Evolutionary conservation across 2,888 invertebrate species (phyloP).

Genomic region (Catotricha subobsoleta): DNA sequence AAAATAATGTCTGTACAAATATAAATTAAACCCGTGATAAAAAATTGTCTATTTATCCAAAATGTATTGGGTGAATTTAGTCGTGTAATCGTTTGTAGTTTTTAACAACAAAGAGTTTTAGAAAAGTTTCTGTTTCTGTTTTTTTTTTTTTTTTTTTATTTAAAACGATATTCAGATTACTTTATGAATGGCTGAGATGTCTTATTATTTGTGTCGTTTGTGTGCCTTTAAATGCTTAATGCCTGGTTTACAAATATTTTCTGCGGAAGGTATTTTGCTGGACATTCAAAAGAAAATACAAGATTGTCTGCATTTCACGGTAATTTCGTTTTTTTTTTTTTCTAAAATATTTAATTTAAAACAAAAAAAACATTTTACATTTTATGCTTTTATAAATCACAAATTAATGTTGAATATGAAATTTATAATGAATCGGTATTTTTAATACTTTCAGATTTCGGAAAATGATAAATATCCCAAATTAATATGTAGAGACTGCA

Average conservation of each 20-base stretch:
- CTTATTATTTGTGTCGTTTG: conserved; percentile 3
- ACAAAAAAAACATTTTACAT: neutral
- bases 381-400: neutral
- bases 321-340: neutral
- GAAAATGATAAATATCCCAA: conserved; percentile 1
- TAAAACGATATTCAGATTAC: too few species aligned
- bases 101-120: too few species aligned
- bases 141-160: too few species aligned
- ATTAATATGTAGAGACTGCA: neutral
- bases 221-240: neutral
- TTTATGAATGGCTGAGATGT: too few species aligned
- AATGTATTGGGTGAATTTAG: too few species aligned
- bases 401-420: neutral
- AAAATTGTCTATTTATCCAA: too few species aligned
- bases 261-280: neutral
- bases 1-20: too few species aligned
- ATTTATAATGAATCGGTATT: neutral
- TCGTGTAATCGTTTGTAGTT: too few species aligned
- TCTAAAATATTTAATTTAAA: neutral
- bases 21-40: too few species aligned
- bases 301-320: neutral
- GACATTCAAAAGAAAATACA: neutral
- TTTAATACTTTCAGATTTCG: neutral
- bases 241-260: conserved; percentile 1
- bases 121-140: too few species aligned